These are phyloP conservation scores for Tychaedon coryphoeus DNA, from an alignment of 2,113 vertebrate species.

Conservation along the genomic window DNA sequence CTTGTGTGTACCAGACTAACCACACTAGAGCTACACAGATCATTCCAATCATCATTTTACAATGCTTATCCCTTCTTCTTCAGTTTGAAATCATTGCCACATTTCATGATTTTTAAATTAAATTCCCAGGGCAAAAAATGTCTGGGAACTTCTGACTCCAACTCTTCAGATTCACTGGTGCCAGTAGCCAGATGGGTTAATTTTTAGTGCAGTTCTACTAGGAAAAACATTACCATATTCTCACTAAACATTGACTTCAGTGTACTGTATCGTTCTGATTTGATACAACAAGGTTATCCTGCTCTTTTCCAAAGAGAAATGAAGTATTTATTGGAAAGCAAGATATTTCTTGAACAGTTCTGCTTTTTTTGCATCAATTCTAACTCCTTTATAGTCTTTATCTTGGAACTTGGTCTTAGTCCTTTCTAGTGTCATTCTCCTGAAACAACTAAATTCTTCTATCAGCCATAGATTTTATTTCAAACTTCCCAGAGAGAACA, in stretches of 20 bases:
- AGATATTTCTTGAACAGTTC: background rate
- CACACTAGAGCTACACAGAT: background rate
- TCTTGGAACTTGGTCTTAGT: background rate
- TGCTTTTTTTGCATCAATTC: background rate
- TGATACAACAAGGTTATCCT: background rate
- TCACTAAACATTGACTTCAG: background rate
- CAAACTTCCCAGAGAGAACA: background rate
- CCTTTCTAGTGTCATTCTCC: background rate
- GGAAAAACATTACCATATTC: background rate
- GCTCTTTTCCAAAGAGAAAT: background rate
- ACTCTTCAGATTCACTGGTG: fast-evolving
- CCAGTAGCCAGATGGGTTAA: background rate
- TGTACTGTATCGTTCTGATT: background rate
- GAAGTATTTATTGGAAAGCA: background rate
- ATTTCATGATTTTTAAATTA: background rate
- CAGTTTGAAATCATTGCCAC: background rate
- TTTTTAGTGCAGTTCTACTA: background rate
- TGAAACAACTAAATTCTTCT: background rate
- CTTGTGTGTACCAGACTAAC: background rate
- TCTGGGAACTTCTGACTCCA: background rate
- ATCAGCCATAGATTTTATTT: background rate
- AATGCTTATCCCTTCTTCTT: background rate
- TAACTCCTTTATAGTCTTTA: background rate
- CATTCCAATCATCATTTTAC: background rate
- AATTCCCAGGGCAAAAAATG: background rate